These are phyloP conservation scores for Idris sp. DNA, from an alignment of 1,140 invertebrate genomes.

Conservation along the genomic window DNA sequence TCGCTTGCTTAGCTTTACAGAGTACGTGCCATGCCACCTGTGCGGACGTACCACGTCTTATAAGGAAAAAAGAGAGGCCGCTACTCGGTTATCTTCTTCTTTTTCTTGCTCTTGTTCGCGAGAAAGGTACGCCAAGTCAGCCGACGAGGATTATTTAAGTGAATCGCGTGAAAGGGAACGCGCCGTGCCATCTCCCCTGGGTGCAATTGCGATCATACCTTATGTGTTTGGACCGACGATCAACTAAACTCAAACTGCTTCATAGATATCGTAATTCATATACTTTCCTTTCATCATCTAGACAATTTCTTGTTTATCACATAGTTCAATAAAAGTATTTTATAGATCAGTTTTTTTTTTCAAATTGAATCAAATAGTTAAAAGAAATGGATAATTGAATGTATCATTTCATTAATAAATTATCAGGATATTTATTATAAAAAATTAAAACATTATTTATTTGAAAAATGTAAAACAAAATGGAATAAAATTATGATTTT, in stretches of 20 bases:
- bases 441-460: no score
- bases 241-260: constrained; percentile 22
- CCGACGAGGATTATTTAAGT: constrained; percentile 65
- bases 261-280: no score
- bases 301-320: no score
- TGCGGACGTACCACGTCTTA: constrained; percentile 65
- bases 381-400: no score
- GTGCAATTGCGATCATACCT: constrained; percentile 57
- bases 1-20: constrained; percentile 54
- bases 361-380: no score
- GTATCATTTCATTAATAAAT: no score
- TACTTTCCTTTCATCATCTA: no score
- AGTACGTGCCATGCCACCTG: constrained; percentile 68
- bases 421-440: no score
- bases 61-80: constrained; percentile 62
- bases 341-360: no score
- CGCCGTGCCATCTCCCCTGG: constrained; percentile 48
- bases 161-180: constrained; percentile 65
- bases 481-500: no score
- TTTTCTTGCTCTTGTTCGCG: constrained; percentile 60
- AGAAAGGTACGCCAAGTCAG: constrained; percentile 61
- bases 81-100: constrained; percentile 37
- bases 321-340: no score
- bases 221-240: constrained; percentile 49
- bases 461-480: no score